Conservation (phyloP, 2,113 vertebrate genomes). For the Carollia perspicillata region DNA sequence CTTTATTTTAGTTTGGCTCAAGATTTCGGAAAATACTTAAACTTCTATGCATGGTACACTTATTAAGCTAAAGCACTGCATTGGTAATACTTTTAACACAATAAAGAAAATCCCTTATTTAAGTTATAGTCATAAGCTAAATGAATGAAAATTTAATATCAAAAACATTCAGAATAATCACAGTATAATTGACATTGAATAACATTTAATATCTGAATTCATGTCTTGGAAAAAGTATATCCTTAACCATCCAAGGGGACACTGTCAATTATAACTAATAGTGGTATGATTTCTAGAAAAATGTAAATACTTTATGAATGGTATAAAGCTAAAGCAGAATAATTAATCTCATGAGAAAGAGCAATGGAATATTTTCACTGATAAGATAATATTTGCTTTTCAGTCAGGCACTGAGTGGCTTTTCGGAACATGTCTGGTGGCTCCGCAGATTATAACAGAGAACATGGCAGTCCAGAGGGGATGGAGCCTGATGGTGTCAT, state of each 20-base stretch:
- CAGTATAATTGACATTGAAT: conserved; percentile 69
- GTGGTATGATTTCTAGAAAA: conserved; percentile 55
- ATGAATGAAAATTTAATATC: conserved; percentile 44
- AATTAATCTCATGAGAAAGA: conserved; percentile 56
- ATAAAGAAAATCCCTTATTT: conserved; percentile 52
- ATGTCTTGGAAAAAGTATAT: conserved; percentile 58
- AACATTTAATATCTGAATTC: conserved; percentile 67
- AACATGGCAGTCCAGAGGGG: conserved; percentile 97
- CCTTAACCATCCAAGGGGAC: conserved; percentile 50
- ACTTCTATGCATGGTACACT: not conserved
- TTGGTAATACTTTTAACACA: conserved; percentile 29
- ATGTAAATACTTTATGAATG: conserved; percentile 56
- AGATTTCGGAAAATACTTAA: conserved; percentile 55
- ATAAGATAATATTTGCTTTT: conserved; percentile 82
- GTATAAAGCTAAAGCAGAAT: conserved; percentile 41
- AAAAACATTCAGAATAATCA: conserved; percentile 37
- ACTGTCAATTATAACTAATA: conserved; percentile 69
- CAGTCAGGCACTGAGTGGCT: conserved; percentile 88
- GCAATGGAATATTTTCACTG: not conserved
- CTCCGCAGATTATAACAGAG: conserved; percentile 97
- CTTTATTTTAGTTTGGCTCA: conserved; percentile 63
- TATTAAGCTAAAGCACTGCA: conserved; percentile 13
- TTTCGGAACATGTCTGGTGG: conserved; percentile 93
- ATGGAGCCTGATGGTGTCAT: conserved; percentile 99
- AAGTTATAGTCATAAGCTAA: conserved; percentile 49